These are phyloP conservation scores for Brachionus rubens DNA, from an alignment of 1,140 invertebrate species.

Conservation along the genomic window DNA sequence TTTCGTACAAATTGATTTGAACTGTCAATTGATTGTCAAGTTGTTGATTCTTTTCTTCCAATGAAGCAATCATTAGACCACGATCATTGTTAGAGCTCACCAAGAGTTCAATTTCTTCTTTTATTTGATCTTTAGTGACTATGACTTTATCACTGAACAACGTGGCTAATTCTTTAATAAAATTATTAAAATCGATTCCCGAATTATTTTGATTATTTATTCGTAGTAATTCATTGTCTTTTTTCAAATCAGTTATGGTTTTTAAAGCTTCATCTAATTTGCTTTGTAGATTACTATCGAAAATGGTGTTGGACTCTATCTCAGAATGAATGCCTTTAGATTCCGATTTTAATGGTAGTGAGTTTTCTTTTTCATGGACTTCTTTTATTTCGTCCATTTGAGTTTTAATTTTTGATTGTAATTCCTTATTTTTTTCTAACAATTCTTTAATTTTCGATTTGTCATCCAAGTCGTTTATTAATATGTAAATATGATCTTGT, in stretches of 20 bases:
- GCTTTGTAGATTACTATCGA: conserved; percentile 54
- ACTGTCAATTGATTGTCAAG: conserved; percentile 55
- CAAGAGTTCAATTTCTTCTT: conserved; percentile 49
- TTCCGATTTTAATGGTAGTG: conserved; percentile 51
- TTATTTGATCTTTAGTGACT: conserved; percentile 55
- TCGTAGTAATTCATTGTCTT: conserved; percentile 54
- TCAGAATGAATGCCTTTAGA: conserved; percentile 55
- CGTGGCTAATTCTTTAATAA: conserved; percentile 54
- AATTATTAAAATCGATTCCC: conserved; percentile 52
- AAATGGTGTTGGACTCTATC: conserved; percentile 55
- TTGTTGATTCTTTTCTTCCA: conserved; percentile 54
- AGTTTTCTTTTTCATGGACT: conserved; percentile 51
- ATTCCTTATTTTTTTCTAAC: conserved; percentile 54
- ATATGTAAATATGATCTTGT: conserved; percentile 52
- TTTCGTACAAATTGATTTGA: conserved; percentile 53
- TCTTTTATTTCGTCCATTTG: conserved; percentile 54
- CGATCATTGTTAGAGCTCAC: conserved; percentile 43
- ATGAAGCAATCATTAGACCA: conserved; percentile 33
- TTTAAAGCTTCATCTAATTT: conserved; percentile 55
- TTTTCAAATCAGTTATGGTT: conserved; percentile 50
- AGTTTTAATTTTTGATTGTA: conserved; percentile 56
- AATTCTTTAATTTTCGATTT: conserved; percentile 53
- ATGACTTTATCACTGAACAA: conserved; percentile 52
- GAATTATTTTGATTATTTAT: conserved; percentile 54
- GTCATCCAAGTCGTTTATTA: conserved; percentile 54